A percentile compares a stretch with the other conserved stretches of the same genome.
Conservation (phyloP, 2,797 vertebrate species). For the Enteromius radiatus region DNA sequence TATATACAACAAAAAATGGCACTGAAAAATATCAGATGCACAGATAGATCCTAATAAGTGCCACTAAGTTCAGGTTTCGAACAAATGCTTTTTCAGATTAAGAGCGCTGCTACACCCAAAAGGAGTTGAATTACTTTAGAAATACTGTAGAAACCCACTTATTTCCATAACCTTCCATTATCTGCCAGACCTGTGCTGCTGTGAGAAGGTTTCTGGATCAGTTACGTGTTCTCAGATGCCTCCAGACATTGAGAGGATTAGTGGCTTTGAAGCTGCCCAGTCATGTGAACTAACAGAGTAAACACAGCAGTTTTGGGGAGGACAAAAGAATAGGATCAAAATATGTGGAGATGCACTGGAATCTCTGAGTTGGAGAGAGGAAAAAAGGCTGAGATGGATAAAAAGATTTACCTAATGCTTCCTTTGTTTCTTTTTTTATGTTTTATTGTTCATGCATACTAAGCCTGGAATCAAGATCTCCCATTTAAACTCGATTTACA, state of each 20-base stretch:
- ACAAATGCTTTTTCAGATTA: constrained; percentile 24
- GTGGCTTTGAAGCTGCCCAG: constrained; percentile 48
- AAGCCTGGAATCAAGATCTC: constrained; percentile 1
- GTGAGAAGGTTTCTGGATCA: constrained; percentile 39
- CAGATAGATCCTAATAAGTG: neutral
- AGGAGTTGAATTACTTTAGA: constrained; percentile 42
- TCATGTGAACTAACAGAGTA: constrained; percentile 45
- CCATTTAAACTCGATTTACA: constrained; percentile 10
- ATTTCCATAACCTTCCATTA: constrained; percentile 40
- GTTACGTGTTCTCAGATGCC: constrained; percentile 25
- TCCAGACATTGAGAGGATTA: constrained; percentile 49
- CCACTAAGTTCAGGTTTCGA: constrained; percentile 39
- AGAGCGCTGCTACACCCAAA: neutral
- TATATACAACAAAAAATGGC: neutral
- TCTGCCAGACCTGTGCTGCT: constrained; percentile 12
- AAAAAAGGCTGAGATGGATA: neutral
- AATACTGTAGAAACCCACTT: constrained; percentile 35
- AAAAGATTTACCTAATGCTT: constrained; percentile 38
- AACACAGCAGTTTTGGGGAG: constrained; percentile 29
- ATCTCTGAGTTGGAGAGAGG: constrained; percentile 11
- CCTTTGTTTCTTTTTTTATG: neutral
- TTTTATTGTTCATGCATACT: constrained; percentile 30
- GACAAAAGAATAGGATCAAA: constrained; percentile 30
- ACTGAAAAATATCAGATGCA: neutral
- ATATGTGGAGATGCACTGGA: neutral